phyloP scores from a whole-genome alignment of 2,888 invertebrate genomes.

The Dryococelus australis region DNA sequence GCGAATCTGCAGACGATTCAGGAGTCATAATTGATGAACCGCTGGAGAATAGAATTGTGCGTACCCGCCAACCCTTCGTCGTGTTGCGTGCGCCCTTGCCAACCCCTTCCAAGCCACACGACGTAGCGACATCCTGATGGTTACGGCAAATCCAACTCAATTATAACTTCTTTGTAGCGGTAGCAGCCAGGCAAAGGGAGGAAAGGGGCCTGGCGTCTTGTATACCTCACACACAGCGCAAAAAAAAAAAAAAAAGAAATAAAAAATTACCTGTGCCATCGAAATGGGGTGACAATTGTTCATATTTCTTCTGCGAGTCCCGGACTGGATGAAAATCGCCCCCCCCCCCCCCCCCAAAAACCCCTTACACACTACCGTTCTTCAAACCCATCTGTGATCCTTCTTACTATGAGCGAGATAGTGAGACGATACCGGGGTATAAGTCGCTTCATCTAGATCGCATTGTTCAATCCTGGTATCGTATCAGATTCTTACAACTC shows the following conservation, averaged over 20 bases:
- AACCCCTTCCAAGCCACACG: background rate
- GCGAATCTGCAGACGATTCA: background rate
- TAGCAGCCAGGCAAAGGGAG: background rate
- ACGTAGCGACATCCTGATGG: background rate
- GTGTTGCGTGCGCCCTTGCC: background rate
- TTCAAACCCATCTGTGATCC: background rate
- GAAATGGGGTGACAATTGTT: constrained; percentile 28
- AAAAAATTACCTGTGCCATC: constrained; percentile 28
- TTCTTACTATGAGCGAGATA: constrained; percentile 25
- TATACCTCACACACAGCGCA: background rate
- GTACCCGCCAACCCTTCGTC: background rate
- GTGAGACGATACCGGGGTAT: constrained; percentile 5
- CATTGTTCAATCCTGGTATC: constrained; percentile 31
- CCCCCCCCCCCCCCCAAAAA: background rate
- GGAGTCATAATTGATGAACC: background rate
- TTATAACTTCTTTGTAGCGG: constrained; percentile 34
- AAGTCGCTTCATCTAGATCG: constrained; percentile 37
- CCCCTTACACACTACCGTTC: background rate
- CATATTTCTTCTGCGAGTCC: constrained; percentile 22
- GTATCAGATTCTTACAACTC: constrained; percentile 17
- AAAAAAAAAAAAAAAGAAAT: background rate
- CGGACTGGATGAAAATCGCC: background rate
- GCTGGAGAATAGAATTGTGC: background rate
- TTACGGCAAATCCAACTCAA: constrained; percentile 34
- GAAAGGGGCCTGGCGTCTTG: background rate